Conservation (phyloP, 2,888 invertebrate species). For the Ernsta delagoae region DNA sequence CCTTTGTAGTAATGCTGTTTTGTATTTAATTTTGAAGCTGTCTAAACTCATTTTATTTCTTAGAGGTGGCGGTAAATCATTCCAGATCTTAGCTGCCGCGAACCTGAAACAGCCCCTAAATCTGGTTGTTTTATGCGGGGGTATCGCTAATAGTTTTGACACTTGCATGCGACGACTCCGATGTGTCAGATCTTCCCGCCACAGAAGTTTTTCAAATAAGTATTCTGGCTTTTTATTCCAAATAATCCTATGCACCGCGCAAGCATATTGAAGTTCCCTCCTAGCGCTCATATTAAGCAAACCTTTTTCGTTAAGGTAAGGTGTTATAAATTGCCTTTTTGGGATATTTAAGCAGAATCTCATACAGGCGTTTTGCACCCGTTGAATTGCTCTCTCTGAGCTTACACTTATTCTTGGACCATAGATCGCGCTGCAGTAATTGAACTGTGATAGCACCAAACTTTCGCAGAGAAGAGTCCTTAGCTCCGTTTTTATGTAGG, state of each 20-base stretch:
- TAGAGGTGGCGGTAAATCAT: neutral
- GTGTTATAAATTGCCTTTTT: neutral
- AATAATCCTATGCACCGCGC: neutral
- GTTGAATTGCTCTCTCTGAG: neutral
- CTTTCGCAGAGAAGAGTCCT: neutral
- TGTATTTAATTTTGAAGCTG: neutral
- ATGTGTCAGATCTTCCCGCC: neutral
- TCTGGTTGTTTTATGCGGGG: neutral
- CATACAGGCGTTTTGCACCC: neutral
- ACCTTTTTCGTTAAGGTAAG: neutral
- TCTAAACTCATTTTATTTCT: neutral
- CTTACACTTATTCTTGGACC: neutral
- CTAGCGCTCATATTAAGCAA: neutral
- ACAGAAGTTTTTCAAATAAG: neutral
- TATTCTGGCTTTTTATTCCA: neutral
- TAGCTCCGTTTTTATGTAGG: neutral
- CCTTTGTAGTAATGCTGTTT: neutral
- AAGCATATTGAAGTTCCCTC: neutral
- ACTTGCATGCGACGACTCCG: neutral
- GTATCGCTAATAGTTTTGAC: neutral
- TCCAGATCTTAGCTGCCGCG: neutral
- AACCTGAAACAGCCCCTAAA: constrained; percentile 1
- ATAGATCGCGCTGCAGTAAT: neutral
- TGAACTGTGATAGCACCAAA: neutral
- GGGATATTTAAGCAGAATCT: neutral